These are phyloP conservation scores for Lottia scabra DNA, from an alignment of 2,888 invertebrate genomes.

Conservation along the genomic window DNA sequence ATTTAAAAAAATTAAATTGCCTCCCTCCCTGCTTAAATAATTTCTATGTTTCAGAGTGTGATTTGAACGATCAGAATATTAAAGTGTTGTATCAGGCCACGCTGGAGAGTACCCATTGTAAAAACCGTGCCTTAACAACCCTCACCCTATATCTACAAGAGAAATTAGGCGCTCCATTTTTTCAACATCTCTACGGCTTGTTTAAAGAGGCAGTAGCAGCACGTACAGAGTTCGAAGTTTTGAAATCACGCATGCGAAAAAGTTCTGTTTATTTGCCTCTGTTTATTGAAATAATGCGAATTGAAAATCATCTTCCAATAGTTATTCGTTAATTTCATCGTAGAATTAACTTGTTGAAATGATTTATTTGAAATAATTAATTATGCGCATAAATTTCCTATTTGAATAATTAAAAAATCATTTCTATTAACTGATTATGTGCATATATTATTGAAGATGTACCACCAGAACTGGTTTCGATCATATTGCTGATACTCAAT, in stretches of 20 bases:
- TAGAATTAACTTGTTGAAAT: too few species aligned
- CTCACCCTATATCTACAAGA: constrained; percentile 10
- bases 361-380: too few species aligned
- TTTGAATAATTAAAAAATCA: too few species aligned
- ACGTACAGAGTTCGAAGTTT: background rate
- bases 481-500: too few species aligned
- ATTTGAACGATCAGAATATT: background rate
- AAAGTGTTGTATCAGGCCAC: constrained; percentile 13
- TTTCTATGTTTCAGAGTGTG: background rate
- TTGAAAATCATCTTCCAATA: background rate
- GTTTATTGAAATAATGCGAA: constrained; percentile 9
- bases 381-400: too few species aligned
- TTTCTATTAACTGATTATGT: too few species aligned
- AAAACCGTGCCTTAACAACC: background rate
- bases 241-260: constrained; percentile 10
- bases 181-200: constrained; percentile 11
- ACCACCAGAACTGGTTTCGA: too few species aligned
- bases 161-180: constrained; percentile 6
- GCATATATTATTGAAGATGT: too few species aligned
- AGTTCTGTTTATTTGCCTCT: constrained; percentile 10
- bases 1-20: too few species aligned
- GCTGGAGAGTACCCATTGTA: constrained; percentile 2
- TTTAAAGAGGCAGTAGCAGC: constrained; percentile 7
- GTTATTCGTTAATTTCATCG: too few species aligned
- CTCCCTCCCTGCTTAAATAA: background rate